These are phyloP conservation scores for Cryptocephalus primarius DNA, from an alignment of 2,888 invertebrate species.

Conservation along the genomic window DNA sequence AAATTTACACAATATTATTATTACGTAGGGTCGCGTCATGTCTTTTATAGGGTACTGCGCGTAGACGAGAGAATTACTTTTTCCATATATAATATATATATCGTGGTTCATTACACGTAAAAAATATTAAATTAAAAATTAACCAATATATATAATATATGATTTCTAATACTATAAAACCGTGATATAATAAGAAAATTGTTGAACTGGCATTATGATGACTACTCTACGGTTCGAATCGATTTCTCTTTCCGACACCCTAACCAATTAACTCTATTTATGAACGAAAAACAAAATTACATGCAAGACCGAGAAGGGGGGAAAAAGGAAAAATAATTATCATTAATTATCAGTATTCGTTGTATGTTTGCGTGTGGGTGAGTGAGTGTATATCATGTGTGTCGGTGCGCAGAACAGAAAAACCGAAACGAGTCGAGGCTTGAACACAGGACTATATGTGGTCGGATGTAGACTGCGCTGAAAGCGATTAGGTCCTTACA, in stretches of 20 bases:
- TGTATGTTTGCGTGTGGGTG: too few species aligned
- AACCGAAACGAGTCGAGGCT: slow-evolving; percentile 24
- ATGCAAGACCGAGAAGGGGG: too few species aligned
- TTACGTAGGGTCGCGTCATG: slow-evolving; percentile 33
- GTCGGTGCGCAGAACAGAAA: slow-evolving; percentile 19
- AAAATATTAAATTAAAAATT: slow-evolving; percentile 20
- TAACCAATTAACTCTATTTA: slow-evolving; percentile 5
- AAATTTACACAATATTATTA: slow-evolving; percentile 27
- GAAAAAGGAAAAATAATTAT: too few species aligned
- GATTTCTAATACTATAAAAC: slow-evolving; percentile 32
- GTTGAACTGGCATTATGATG: slow-evolving; percentile 34
- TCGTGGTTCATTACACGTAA: slow-evolving; percentile 3
- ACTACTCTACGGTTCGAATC: slow-evolving; percentile 28
- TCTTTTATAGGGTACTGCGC: slow-evolving; percentile 26
- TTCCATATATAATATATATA: neutral
- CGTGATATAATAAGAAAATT: slow-evolving; percentile 26
- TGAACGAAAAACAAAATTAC: too few species aligned
- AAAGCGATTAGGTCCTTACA: too few species aligned
- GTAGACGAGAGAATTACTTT: slow-evolving; percentile 8
- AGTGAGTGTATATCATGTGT: neutral
- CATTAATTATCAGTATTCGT: too few species aligned
- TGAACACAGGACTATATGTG: neutral
- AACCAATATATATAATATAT: slow-evolving; percentile 17
- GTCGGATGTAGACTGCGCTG: too few species aligned
- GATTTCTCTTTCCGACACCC: slow-evolving; percentile 17